Base-by-base conservation (phyloP, 2,797 vertebrate genomes). In the Antennarius maculatus region DNA sequence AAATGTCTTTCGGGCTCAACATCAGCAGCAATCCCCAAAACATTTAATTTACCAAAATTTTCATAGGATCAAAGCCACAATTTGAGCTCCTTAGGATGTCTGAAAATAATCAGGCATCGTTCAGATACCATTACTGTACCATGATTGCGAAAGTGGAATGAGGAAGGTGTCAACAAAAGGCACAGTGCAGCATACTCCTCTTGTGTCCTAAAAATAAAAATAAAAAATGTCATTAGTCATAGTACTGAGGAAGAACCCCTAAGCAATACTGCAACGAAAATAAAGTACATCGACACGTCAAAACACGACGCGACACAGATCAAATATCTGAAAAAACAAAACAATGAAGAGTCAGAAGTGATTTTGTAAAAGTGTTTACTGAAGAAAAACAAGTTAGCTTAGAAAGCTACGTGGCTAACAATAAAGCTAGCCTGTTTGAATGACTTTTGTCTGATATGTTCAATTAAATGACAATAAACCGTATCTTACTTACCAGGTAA, bases 381-480 rank as follows among this genome's bases (percentile, higher is more conserved):
- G 15, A 51, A 74, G 4, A 34, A 5, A 46, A 68, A 57, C 39
- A 49, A 45, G 60, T 45, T 77, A 79, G 72, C 61, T 39, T 78
- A 71, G 74, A 61, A 53, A 1, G 80, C 68, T 83, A 73, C 34
- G 49, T 1, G 18, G 81, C 83, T 82, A 86, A 77, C 66, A 28
- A 0, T 3, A 1, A 6, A 52, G 61, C 60, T 58, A 70, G 13
- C 58, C n/a, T n/a, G 16, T 56, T 18, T 68, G 50, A 59, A 46
- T 54, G 18, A 46, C 29, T 39, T 9, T 16, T 0, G 27, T 3
- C 27, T 3, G 17, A 13, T n/a, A 4, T 1, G 14, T 43, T 43
- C 15, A 3, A 43, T 13, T 15, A 43, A 15, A 13, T 14, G 6
- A 6, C 14, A 43, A 43, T 13, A 0, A 10, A 7, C 23, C 27